Base-by-base conservation (phyloP, 1,140 invertebrate species). In the Agrilus planipennis region DNA sequence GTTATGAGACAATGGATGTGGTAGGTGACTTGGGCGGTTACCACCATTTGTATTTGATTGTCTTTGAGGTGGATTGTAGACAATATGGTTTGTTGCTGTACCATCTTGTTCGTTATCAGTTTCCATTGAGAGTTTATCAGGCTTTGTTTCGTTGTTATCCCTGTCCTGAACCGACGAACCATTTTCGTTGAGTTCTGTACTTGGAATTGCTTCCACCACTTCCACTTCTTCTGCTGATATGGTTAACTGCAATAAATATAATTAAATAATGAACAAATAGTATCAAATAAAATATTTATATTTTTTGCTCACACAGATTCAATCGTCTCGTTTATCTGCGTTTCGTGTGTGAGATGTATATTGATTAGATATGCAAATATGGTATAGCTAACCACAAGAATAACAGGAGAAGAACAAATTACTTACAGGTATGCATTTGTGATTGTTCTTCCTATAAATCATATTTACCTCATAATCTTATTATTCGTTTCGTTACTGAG, bases 41-140 rank as follows among this genome's bases (percentile, higher is more conserved):
- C 36, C 36, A 27, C 16, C 29, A 34, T 36, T 36, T 43, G 34
- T 23, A 9, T 11, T 14, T 19, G 22, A 23, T 16, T 2, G 60
- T 3, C 53, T 38, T 27, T 68, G 62, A 2, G 69, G 67, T 3
- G 67, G 64, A 16, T 64, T 65, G 34, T 67, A 69, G 46, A 70
- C 70, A 2, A 68, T 62, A 21, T 70, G 62, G 39, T 67, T 69
- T 15, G 59, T 62, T 18, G 52, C 45, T 5, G 62, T 64, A 49
- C 62, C 58, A 46, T 77, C 69, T 44, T 75, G 67, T 39, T 79
- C 75, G n/a, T n/a, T n/a, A n/a, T n/a, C n/a, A 15, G 76, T 73
- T 50, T 81, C 79, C 45, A 80, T 61, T 2, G 78, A 75, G 36
- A 81, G 55, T 52, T 81, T 78, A 51, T 81, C 76, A 4, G 72